Evolutionary conservation across 30 jellyfish, hydroid and myxozoan genomes (phyloP).

Genomic region (Aurelia sp.): DNA sequence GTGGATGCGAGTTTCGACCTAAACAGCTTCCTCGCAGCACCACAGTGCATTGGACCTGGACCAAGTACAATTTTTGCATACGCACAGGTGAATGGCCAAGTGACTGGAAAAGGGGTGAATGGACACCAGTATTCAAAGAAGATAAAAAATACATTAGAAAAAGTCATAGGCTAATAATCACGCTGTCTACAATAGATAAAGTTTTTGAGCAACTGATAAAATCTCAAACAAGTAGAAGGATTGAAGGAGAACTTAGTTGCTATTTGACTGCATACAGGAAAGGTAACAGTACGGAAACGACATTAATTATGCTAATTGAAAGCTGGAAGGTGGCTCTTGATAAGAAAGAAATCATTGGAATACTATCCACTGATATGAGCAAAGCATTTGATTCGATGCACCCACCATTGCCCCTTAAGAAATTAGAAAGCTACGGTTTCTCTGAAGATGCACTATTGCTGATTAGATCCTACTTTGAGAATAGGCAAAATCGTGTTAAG

Average conservation of each 20-base stretch:
- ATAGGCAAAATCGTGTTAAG: too few relatives aligned
- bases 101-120: conserved; percentile 29
- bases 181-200: conserved; percentile 38
- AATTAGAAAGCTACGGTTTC: conserved; percentile 29
- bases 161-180: conserved; percentile 37
- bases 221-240: conserved; percentile 19
- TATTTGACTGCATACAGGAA: too few relatives aligned
- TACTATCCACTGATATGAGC: too few relatives aligned
- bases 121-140: conserved; percentile 33
- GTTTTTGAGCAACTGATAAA: conserved; percentile 21
- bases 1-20: too few relatives aligned
- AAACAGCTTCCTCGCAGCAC: too few relatives aligned
- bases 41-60: too few relatives aligned
- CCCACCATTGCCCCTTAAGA: conserved; percentile 29
- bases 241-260: conserved; percentile 27
- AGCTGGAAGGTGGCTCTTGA: too few relatives aligned
- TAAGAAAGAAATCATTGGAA: too few relatives aligned
- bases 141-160: conserved; percentile 9
- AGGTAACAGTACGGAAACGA: too few relatives aligned
- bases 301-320: too few relatives aligned
- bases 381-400: conserved; percentile 59
- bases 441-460: too few relatives aligned
- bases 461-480: too few relatives aligned
- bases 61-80: conserved; percentile 25
- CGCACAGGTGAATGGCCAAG: conserved; percentile 28